phyloP scores from a whole-genome alignment of 2,113 vertebrate species.

The Accipiter cooperii region DNA sequence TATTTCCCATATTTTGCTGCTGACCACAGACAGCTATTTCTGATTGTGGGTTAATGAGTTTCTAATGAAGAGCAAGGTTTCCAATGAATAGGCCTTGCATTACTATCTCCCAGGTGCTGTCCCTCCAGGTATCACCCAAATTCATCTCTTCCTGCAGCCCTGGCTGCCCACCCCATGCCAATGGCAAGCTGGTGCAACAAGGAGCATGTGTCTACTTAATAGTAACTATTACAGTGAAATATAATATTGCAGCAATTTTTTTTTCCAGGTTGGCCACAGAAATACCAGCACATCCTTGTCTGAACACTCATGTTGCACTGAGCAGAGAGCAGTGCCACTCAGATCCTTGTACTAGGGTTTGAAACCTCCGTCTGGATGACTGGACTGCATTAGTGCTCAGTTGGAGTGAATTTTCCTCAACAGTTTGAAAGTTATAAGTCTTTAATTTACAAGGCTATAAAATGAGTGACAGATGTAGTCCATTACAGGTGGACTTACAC shows the following conservation, averaged over 20 bases:
- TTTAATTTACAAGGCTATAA: constrained; percentile 40
- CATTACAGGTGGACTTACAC: background rate
- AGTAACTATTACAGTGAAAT: background rate
- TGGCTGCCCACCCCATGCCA: background rate
- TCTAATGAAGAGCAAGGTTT: background rate
- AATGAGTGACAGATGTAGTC: constrained; percentile 34
- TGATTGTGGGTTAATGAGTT: background rate
- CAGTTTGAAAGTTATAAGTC: background rate
- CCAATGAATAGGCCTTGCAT: background rate
- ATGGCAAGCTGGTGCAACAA: background rate
- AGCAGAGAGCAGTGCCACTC: background rate
- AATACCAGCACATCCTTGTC: background rate
- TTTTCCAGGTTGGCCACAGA: background rate
- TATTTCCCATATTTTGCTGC: background rate
- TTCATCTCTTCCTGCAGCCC: background rate
- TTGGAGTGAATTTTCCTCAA: constrained; percentile 24
- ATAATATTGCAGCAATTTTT: background rate
- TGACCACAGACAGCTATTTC: background rate
- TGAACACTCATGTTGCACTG: background rate
- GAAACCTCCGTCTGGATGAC: constrained; percentile 18
- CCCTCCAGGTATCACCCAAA: background rate
- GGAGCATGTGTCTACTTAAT: background rate
- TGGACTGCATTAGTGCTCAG: background rate
- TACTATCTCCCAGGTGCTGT: background rate
- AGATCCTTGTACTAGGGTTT: background rate